phyloP scores from a whole-genome alignment of 2,888 invertebrate genomes.

The Trissonchulus sp. region DNA sequence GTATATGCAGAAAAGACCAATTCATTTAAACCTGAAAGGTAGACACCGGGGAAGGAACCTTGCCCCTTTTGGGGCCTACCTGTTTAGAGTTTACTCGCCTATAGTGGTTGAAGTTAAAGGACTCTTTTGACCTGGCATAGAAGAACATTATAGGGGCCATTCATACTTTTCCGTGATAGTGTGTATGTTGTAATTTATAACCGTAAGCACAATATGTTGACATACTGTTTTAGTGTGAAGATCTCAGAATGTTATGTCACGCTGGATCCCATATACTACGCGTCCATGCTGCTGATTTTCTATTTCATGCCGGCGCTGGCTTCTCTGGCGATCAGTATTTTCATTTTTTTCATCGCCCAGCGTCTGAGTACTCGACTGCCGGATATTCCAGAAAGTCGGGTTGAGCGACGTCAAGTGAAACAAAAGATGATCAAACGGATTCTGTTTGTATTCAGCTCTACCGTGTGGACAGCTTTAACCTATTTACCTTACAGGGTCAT shows the following conservation, averaged over 20 bases:
- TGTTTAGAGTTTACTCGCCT: too few species aligned
- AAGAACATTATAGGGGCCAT: too few species aligned
- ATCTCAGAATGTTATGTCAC: slow-evolving; percentile 9
- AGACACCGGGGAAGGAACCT: too few species aligned
- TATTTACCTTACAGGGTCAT: slow-evolving; percentile 30
- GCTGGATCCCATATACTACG: slow-evolving; percentile 10
- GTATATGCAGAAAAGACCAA: too few species aligned
- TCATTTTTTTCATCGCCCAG: slow-evolving; percentile 20
- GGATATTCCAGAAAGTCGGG: neutral
- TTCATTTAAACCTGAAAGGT: too few species aligned
- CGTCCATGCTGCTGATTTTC: slow-evolving; percentile 4
- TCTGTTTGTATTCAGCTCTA: slow-evolving; percentile 33
- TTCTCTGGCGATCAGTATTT: slow-evolving; percentile 26
- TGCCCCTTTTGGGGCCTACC: too few species aligned
- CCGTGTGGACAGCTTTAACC: slow-evolving; percentile 29
- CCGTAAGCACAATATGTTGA: too few species aligned
- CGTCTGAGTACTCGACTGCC: neutral
- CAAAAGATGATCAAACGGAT: slow-evolving; percentile 22
- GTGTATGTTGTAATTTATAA: too few species aligned
- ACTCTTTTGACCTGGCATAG: too few species aligned
- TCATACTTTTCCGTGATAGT: too few species aligned
- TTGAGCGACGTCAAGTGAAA: neutral
- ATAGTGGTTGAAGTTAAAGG: too few species aligned
- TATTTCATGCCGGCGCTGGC: slow-evolving; percentile 11
- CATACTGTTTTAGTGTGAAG: neutral